These are phyloP conservation scores for Apodemia hepburni DNA, from an alignment of 2,888 invertebrate genomes.

Conservation along the genomic window DNA sequence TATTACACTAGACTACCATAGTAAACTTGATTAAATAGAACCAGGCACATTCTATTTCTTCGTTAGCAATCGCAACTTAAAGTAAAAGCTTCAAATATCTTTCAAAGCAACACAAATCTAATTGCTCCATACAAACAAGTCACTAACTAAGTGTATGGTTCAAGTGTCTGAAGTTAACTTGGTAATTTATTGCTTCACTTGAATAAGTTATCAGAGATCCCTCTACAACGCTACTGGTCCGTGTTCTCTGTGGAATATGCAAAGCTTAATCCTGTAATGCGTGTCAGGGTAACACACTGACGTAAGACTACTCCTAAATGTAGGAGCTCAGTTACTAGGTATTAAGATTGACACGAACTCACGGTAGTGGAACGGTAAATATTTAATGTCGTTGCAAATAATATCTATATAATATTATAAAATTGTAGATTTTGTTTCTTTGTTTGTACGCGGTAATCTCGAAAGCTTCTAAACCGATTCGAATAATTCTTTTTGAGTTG, in stretches of 20 bases:
- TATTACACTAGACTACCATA: too few species aligned
- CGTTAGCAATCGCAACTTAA: background rate
- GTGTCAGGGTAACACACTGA: constrained; percentile 41
- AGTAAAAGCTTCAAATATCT: background rate
- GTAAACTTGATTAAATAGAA: too few species aligned
- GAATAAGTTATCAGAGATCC: constrained; percentile 10
- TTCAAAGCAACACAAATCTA: background rate
- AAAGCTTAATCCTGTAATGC: constrained; percentile 54
- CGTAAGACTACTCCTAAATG: constrained; percentile 31
- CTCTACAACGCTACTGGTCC: constrained; percentile 12
- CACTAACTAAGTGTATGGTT: constrained; percentile 6
- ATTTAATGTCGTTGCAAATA: background rate
- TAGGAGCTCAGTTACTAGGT: background rate
- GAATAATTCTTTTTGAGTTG: too few species aligned
- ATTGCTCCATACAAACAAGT: constrained; percentile 1
- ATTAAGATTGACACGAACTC: background rate
- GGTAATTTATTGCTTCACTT: constrained; percentile 5
- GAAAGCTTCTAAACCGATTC: too few species aligned
- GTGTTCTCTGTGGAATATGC: constrained; percentile 43
- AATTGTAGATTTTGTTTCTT: too few species aligned
- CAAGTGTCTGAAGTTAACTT: constrained; percentile 5
- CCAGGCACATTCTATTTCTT: too few species aligned
- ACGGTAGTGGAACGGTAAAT: background rate
- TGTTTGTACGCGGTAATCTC: too few species aligned
- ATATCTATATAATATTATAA: background rate